These are phyloP conservation scores for Emys orbicularis DNA, from an alignment of 2,797 vertebrate genomes.

Conservation along the genomic window DNA sequence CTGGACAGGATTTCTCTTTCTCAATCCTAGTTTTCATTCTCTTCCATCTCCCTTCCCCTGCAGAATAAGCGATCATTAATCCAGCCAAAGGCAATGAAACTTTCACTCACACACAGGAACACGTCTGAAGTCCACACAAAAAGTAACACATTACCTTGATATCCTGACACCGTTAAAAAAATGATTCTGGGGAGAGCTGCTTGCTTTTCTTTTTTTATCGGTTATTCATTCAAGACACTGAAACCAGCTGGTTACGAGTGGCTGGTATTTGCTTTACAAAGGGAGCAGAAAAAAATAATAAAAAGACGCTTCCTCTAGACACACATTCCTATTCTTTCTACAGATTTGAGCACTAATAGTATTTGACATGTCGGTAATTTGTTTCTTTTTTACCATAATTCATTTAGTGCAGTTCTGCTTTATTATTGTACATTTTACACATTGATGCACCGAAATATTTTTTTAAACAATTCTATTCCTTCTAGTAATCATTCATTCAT, in stretches of 20 bases:
- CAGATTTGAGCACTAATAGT: constrained; percentile 73
- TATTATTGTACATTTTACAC: constrained; percentile 80
- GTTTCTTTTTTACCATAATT: constrained; percentile 69
- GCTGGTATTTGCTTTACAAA: constrained; percentile 56
- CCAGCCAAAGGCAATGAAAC: constrained; percentile 51
- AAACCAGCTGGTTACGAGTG: constrained; percentile 60
- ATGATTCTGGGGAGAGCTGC: constrained; percentile 23
- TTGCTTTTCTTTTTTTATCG: constrained; percentile 45
- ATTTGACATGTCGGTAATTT: constrained; percentile 82
- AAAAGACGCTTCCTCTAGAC: constrained; percentile 48
- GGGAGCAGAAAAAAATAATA: neutral
- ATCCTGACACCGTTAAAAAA: constrained; percentile 56
- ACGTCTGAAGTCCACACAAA: constrained; percentile 43
- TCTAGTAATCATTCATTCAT: constrained; percentile 74
- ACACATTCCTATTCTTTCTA: constrained; percentile 57
- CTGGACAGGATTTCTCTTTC: constrained; percentile 20
- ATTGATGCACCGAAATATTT: constrained; percentile 68
- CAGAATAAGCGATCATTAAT: constrained; percentile 39
- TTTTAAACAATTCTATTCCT: constrained; percentile 72
- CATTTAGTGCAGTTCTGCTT: constrained; percentile 78
- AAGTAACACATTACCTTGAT: constrained; percentile 49
- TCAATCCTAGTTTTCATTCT: constrained; percentile 23
- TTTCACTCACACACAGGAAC: constrained; percentile 23
- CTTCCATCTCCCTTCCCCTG: constrained; percentile 29
- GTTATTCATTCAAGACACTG: constrained; percentile 62